phyloP scores from a whole-genome alignment of 2,113 vertebrate species.

The Notothenia rossii region DNA sequence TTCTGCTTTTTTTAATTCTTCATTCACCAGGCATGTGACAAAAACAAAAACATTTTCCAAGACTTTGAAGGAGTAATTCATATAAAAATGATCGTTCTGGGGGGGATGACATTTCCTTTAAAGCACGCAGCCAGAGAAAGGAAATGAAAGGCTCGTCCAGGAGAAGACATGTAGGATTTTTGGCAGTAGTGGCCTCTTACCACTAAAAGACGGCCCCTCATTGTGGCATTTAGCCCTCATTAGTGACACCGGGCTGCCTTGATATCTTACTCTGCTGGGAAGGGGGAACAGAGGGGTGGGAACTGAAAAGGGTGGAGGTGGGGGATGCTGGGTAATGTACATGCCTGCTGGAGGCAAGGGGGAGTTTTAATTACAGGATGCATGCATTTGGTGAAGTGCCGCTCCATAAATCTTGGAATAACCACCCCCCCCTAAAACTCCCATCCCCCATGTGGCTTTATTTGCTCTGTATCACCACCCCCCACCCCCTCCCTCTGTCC shows the following conservation, averaged over 20 bases:
- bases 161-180: constrained; percentile 6
- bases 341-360: constrained; percentile 72
- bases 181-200: constrained; percentile 32
- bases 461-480: constrained; percentile 43
- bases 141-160: constrained; percentile 33
- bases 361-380: constrained; percentile 87
- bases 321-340: constrained; percentile 70
- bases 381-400: constrained; percentile 81
- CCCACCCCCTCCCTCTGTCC: constrained; percentile 31
- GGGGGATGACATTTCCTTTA: background rate
- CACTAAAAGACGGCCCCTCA: constrained; percentile 58
- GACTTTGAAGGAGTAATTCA: background rate
- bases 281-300: constrained; percentile 29
- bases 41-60: too few relatives aligned
- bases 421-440: constrained; percentile 38
- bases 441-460: constrained; percentile 57
- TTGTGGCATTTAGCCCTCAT: constrained; percentile 73
- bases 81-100: background rate
- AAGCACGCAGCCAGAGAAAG: background rate
- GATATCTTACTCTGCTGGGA: constrained; percentile 70
- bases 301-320: constrained; percentile 32
- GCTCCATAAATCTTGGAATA: constrained; percentile 84
- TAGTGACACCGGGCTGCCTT: constrained; percentile 74
- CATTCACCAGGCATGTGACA: too few relatives aligned
- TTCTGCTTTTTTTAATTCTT: too few relatives aligned